Evolutionary conservation across 92 coral and sea anemone species (phyloP), one percentile per base, ranked within the genome.

Genomic region (Parazoanthus atlanticus): DNA sequence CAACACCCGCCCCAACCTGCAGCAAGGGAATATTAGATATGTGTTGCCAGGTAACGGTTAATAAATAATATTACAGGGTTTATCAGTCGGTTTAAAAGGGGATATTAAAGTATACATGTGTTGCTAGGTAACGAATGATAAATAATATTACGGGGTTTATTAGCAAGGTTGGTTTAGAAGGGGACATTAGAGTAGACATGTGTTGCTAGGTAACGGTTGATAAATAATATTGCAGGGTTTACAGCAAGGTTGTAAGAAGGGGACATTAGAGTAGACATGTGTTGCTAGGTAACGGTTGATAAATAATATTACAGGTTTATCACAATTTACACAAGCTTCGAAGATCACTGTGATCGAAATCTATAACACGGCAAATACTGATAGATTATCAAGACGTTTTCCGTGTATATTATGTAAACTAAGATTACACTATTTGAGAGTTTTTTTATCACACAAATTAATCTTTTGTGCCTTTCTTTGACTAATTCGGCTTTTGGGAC

Each of bases 1-100:
- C 94, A 71, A 91, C 84, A 17, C 96, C 95, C 21, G 95, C 95
- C 25, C 91, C 98, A 79, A 91, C 93, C 99, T 97, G 92, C 11
- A 28, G 23, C 28, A 29, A n/a, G 30, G 21, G 31, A 72, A 34
- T 12, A 64, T 64, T 3, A 36, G 65, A 13, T 2, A 23, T 64
- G 81, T 29, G 21, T 12, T 15, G 58, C 19, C 5, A 15, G 4
- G 58, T 52, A 12, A 52, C 17, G 21, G 69, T 0, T 41, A 15
- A 16, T 25, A 23, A 8, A n/a, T n/a, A n/a, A n/a, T n/a, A n/a
- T n/a, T n/a, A n/a, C n/a, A n/a, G n/a, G n/a, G n/a, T n/a, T n/a
- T n/a, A n/a, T n/a, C n/a, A n/a, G n/a, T n/a, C n/a, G n/a, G n/a
- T n/a, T n/a, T n/a, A n/a, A n/a, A n/a, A n/a, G n/a, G n/a, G n/a